Percentiles rank a stretch among this genome's conserved stretches.
Evolutionary conservation across 2,113 vertebrate species (phyloP).

Genomic region (Rhizomys pruinosus): DNA sequence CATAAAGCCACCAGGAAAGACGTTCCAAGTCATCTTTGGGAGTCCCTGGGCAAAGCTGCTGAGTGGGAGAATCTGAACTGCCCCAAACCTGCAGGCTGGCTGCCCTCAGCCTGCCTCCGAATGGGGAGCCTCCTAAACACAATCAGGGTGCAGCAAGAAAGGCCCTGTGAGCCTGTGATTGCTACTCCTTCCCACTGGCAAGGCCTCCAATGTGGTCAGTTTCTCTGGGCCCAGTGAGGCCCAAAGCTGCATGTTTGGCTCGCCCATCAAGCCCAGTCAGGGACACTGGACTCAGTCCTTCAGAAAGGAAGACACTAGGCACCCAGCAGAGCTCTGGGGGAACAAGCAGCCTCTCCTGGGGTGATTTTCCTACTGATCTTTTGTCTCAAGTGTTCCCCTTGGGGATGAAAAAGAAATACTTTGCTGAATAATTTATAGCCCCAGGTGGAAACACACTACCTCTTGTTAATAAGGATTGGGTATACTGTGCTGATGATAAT

Average conservation of each 20-base stretch:
- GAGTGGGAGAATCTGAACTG: neutral
- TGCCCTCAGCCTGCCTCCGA: neutral
- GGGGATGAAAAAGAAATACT: slow-evolving; percentile 79
- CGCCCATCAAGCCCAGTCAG: slow-evolving; percentile 40
- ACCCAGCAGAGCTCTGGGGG: slow-evolving; percentile 76
- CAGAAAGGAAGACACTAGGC: slow-evolving; percentile 62
- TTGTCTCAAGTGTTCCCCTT: slow-evolving; percentile 82
- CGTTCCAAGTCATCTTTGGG: neutral
- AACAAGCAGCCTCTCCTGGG: slow-evolving; percentile 79
- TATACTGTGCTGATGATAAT: slow-evolving; percentile 31
- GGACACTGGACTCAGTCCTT: neutral
- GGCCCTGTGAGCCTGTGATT: neutral
- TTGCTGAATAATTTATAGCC: slow-evolving; percentile 85
- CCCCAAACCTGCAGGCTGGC: neutral
- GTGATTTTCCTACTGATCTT: slow-evolving; percentile 81
- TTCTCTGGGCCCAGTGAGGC: slow-evolving; percentile 21
- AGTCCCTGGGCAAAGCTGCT: neutral
- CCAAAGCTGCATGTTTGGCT: neutral
- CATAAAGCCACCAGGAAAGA: neutral
- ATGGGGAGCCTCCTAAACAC: neutral
- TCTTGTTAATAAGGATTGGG: slow-evolving; percentile 74
- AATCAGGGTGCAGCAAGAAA: neutral
- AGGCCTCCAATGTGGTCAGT: neutral
- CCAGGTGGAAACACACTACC: slow-evolving; percentile 67
- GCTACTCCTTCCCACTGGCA: neutral